phyloP scores from a whole-genome alignment of 2,888 invertebrate genomes.

The Drosophila monieri region DNA sequence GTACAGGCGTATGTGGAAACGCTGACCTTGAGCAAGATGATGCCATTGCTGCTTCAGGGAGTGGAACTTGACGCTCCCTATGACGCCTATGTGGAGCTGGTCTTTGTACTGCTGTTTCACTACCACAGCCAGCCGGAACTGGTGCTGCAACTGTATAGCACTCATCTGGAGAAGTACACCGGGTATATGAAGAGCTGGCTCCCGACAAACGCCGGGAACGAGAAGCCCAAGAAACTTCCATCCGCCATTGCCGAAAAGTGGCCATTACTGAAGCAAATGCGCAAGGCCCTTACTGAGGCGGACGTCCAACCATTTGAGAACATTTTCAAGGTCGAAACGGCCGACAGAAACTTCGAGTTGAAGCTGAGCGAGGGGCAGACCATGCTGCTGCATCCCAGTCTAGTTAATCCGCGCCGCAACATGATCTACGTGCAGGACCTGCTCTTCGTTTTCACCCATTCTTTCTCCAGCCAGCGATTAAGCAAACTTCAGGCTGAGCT shows the following conservation, averaged over 20 bases:
- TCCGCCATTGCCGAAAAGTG: conserved; percentile 42
- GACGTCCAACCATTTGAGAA: conserved; percentile 61
- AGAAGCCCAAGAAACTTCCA: conserved; percentile 22
- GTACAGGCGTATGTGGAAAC: conserved; percentile 81
- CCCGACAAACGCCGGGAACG: not conserved
- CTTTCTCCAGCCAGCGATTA: conserved; percentile 60
- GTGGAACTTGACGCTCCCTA: conserved; percentile 72
- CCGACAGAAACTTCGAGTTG: conserved; percentile 50
- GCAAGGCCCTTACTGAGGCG: conserved; percentile 54
- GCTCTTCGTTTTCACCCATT: conserved; percentile 71
- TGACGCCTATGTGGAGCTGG: conserved; percentile 84
- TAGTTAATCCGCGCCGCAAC: conserved; percentile 74
- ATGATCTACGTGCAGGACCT: conserved; percentile 80
- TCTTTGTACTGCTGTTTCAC: conserved; percentile 79
- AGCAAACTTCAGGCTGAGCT: conserved; percentile 61
- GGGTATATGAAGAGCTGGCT: conserved; percentile 73
- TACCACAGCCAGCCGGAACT: conserved; percentile 77
- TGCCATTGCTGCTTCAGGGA: conserved; percentile 81
- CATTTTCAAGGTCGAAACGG: conserved; percentile 17
- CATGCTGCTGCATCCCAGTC: conserved; percentile 52
- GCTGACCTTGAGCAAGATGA: conserved; percentile 81
- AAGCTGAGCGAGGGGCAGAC: conserved; percentile 67
- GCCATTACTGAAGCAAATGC: conserved; percentile 64
- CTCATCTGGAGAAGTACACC: conserved; percentile 44
- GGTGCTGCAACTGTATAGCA: conserved; percentile 62